phyloP scores from a whole-genome alignment of 2,888 invertebrate species.

The Arge pagana region DNA sequence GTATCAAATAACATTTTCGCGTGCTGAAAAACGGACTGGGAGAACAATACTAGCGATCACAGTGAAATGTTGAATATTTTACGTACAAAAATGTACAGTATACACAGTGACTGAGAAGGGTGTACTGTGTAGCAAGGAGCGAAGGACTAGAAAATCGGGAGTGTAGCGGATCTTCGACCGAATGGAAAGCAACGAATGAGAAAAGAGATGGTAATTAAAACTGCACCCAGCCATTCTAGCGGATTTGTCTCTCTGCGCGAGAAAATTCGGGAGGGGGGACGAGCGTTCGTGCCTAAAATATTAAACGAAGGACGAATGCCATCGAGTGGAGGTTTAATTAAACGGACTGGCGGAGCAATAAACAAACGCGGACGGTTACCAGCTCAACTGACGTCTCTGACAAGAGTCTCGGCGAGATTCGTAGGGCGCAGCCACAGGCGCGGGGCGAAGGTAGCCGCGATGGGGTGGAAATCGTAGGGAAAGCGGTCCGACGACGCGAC shows the following conservation, averaged over 20 bases:
- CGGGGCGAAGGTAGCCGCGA: constrained; percentile 5
- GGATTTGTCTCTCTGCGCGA: neutral
- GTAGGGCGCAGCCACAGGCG: neutral
- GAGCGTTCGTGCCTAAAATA: constrained; percentile 1
- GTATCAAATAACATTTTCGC: too few species aligned
- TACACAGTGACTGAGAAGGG: too few species aligned
- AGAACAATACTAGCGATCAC: too few species aligned
- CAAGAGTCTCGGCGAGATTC: constrained; percentile 10
- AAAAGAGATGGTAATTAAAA: neutral
- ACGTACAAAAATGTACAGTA: too few species aligned
- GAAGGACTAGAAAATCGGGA: neutral
- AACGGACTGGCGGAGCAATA: constrained; percentile 13
- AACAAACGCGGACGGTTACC: constrained; percentile 3
- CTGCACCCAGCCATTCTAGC: neutral
- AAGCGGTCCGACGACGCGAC: constrained; percentile 11
- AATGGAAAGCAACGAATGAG: neutral
- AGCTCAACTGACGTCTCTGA: constrained; percentile 3
- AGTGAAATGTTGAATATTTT: too few species aligned
- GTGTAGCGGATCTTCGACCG: neutral
- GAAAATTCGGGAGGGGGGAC: neutral
- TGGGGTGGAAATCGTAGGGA: too few species aligned
- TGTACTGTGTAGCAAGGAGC: too few species aligned
- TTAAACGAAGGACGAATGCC: constrained; percentile 5
- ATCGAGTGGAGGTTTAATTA: constrained; percentile 4
- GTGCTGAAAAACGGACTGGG: too few species aligned